Percentiles rank a stretch among this genome's conserved stretches.
phyloP scores from a whole-genome alignment of 2,888 invertebrate species.

The Drosophila yooni region DNA sequence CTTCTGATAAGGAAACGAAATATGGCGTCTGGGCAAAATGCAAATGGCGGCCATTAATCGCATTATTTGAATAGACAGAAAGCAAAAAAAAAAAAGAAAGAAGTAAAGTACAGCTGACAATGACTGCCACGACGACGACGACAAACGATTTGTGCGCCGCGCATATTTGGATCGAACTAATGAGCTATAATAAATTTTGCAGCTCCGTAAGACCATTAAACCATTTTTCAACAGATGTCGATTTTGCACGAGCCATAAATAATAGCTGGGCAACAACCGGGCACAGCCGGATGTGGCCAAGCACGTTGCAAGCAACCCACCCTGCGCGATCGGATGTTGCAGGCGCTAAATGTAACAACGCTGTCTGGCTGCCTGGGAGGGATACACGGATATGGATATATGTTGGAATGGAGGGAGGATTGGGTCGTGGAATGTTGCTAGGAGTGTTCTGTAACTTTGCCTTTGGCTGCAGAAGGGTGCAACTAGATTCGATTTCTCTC shows the following conservation, averaged over 20 bases:
- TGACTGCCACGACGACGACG: background rate
- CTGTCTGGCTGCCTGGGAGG: constrained; percentile 3
- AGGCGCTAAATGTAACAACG: constrained; percentile 44
- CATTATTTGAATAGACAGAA: background rate
- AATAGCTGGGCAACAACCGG: constrained; percentile 45
- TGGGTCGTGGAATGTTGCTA: constrained; percentile 23
- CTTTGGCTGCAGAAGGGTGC: constrained; percentile 54
- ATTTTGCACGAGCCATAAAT: constrained; percentile 80
- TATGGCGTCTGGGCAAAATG: background rate
- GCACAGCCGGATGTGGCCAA: constrained; percentile 65
- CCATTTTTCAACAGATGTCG: constrained; percentile 76
- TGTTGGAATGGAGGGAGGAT: constrained; percentile 8
- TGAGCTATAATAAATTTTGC: constrained; percentile 76
- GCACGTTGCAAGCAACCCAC: constrained; percentile 65
- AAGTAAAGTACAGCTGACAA: constrained; percentile 37
- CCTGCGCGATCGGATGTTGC: constrained; percentile 53
- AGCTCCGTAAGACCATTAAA: constrained; percentile 60
- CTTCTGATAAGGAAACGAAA: background rate
- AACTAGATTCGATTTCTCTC: constrained; percentile 49
- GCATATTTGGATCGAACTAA: constrained; percentile 68
- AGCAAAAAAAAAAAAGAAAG: background rate
- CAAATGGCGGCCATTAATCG: constrained; percentile 15
- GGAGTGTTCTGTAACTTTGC: constrained; percentile 59
- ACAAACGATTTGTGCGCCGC: constrained; percentile 20
- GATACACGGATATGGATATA: constrained; percentile 6